These are phyloP conservation scores for Peromyscus maniculatus DNA, from an alignment of 2,113 vertebrate genomes.

Conservation along the genomic window DNA sequence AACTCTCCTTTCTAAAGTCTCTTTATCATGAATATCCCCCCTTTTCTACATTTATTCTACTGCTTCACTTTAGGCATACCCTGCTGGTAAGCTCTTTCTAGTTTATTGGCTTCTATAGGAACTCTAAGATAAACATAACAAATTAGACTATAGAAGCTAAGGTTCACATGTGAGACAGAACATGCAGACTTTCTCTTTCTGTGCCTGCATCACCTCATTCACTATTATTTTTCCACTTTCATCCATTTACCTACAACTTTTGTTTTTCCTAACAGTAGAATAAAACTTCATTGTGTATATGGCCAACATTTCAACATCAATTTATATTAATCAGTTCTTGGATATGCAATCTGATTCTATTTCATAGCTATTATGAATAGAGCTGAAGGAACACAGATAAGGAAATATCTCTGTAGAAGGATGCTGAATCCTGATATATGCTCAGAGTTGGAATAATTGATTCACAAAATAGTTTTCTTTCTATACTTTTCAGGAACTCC, in stretches of 20 bases:
- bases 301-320: too few relatives aligned
- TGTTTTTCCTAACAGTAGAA: too few relatives aligned
- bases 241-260: neutral
- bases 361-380: neutral
- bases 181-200: too few relatives aligned
- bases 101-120: neutral
- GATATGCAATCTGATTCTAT: neutral
- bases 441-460: neutral
- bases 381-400: neutral
- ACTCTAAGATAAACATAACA: neutral
- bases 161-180: neutral
- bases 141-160: neutral
- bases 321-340: neutral
- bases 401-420: neutral
- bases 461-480: neutral
- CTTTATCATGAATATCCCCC: neutral
- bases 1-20: accelerated
- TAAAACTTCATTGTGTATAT: neutral
- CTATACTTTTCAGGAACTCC: neutral
- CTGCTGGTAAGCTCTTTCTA: neutral
- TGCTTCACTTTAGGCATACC: neutral
- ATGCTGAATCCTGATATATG: neutral
- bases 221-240: neutral
- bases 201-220: neutral
- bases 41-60: neutral